phyloP scores from a whole-genome alignment of 92 coral and sea anemone genomes.

The Actinostola sp. region DNA sequence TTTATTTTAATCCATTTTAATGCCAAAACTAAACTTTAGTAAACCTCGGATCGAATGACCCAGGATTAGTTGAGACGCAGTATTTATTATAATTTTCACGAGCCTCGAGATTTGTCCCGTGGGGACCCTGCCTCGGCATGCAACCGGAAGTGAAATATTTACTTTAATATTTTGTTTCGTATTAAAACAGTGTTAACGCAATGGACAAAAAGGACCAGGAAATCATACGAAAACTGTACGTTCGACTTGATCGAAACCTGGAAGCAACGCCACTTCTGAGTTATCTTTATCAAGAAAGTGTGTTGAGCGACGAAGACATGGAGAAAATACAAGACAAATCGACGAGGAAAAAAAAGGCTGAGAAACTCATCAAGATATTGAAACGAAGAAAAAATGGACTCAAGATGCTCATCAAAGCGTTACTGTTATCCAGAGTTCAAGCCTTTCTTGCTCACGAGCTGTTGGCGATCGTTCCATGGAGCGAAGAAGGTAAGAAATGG shows the following conservation, averaged over 20 bases:
- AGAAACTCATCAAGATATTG: constrained; percentile 27
- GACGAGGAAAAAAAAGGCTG: constrained; percentile 34
- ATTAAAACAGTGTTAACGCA: background rate
- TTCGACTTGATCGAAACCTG: constrained; percentile 21
- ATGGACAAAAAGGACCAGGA: constrained; percentile 33
- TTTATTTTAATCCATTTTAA: too few relatives aligned
- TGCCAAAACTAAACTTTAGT: too few relatives aligned
- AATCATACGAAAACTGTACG: constrained; percentile 26
- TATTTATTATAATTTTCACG: too few relatives aligned
- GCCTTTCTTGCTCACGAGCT: constrained; percentile 40
- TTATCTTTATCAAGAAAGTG: constrained; percentile 36
- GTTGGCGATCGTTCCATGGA: constrained; percentile 28
- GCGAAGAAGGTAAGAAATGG: constrained; percentile 25
- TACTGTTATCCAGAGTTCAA: constrained; percentile 24
- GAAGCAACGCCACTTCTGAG: constrained; percentile 30
- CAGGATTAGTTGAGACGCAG: too few relatives aligned
- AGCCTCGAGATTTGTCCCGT: too few relatives aligned
- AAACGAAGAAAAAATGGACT: constrained; percentile 36
- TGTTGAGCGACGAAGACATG: constrained; percentile 36
- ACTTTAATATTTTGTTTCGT: too few relatives aligned
- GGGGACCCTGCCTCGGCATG: too few relatives aligned
- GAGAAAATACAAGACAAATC: constrained; percentile 24
- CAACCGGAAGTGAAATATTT: too few relatives aligned
- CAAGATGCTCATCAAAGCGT: constrained; percentile 35
- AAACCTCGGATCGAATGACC: too few relatives aligned